Percentiles rank a stretch among this genome's conserved stretches.
Conservation (phyloP, 2,113 vertebrate genomes). For the Ranitomeya variabilis region DNA sequence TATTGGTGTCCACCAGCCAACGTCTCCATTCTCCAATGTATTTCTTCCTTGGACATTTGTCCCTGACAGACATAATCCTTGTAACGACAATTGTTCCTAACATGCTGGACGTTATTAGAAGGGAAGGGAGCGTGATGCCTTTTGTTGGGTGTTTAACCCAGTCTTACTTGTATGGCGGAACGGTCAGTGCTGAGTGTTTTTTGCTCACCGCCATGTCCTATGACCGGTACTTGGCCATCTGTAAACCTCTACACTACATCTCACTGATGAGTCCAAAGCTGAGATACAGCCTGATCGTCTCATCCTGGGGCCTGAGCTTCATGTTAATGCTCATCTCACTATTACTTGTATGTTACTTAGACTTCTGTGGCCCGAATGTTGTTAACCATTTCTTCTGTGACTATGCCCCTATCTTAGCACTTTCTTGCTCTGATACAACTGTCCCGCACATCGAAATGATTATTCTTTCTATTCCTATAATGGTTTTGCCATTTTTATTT, state of each 20-base stretch:
- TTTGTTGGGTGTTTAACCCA: not conserved
- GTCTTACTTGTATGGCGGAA: not conserved
- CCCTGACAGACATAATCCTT: conserved; percentile 33
- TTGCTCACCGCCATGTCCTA: conserved; percentile 44
- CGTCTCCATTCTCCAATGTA: conserved; percentile 11
- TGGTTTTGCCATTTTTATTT: not conserved
- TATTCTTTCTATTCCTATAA: not conserved
- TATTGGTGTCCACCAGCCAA: not conserved
- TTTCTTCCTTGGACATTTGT: conserved; percentile 27
- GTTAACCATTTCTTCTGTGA: no score
- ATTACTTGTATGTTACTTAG: not conserved
- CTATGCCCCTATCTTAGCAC: not conserved
- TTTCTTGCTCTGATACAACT: not conserved
- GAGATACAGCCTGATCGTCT: conserved; percentile 43
- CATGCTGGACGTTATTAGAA: not conserved
- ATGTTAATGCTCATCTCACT: not conserved
- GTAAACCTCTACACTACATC: conserved; percentile 53
- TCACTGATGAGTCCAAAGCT: conserved; percentile 28
- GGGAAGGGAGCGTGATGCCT: not conserved
- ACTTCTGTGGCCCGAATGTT: not conserved
- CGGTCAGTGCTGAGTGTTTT: not conserved
- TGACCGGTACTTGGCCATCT: conserved; percentile 37
- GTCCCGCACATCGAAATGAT: not conserved
- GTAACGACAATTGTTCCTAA: not conserved
- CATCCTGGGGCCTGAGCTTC: conserved; percentile 57